Evolutionary conservation across 2,113 vertebrate genomes (phyloP).

Genomic region (Balaenoptera acutorostrata): DNA sequence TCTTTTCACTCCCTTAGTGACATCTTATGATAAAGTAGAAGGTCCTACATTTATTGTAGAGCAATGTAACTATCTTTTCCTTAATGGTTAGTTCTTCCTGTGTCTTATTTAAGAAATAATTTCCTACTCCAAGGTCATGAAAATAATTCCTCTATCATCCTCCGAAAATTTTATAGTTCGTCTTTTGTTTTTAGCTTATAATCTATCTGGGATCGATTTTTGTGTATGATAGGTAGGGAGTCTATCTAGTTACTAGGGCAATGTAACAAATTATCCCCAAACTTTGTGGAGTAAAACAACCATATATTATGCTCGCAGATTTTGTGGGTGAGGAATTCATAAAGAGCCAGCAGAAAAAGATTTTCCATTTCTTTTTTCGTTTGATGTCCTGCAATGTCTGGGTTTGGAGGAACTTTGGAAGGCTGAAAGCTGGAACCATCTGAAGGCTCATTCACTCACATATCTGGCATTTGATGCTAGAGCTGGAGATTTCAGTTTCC

Average conservation of each 20-base stretch:
- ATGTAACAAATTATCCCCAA: neutral
- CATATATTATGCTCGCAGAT: neutral
- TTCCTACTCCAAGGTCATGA: neutral
- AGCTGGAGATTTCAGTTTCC: neutral
- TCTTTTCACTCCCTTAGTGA: neutral
- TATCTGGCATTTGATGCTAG: fast-evolving
- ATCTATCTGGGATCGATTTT: neutral
- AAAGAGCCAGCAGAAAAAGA: too few species aligned
- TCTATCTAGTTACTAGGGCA: neutral
- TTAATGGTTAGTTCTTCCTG: neutral
- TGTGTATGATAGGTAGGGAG: too few species aligned
- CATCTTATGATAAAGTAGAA: too few species aligned
- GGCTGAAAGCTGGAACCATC: neutral
- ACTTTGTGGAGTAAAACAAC: neutral
- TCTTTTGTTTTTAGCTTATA: neutral
- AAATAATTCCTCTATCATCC: too few species aligned
- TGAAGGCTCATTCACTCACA: too few species aligned
- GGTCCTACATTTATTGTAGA: neutral
- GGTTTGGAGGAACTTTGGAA: neutral
- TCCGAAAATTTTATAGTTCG: neutral
- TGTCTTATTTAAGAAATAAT: neutral
- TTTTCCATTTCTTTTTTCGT: too few species aligned
- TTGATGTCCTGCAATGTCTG: fast-evolving
- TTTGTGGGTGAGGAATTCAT: too few species aligned
- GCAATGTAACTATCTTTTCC: neutral